Evolutionary conservation across 2,797 vertebrate genomes (phyloP).

Genomic region (Thripadectes ignobilis): DNA sequence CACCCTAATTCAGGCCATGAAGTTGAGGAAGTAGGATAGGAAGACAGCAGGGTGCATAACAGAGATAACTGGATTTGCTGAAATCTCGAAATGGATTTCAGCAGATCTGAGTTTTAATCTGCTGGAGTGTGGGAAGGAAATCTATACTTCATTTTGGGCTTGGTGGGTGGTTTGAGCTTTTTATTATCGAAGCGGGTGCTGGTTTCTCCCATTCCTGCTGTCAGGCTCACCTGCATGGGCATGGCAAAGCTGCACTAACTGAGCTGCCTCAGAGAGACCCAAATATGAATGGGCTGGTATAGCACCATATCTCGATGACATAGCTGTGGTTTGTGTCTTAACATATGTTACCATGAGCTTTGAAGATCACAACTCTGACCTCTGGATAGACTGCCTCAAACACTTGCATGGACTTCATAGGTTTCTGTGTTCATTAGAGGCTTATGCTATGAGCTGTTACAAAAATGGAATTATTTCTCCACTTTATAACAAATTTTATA

Average conservation of each 20-base stretch:
- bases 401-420: not conserved
- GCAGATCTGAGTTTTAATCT: not conserved
- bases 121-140: not conserved
- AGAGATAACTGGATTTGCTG: conserved; percentile 14
- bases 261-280: not conserved
- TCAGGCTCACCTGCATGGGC: not conserved
- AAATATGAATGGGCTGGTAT: not conserved
- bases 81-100: conserved; percentile 19
- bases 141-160: not conserved
- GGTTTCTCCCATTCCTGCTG: not conserved
- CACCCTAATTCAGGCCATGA: not conserved
- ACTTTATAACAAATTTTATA: not conserved
- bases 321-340: not conserved
- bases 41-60: not conserved
- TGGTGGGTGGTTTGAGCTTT: not conserved
- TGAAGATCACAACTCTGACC: not conserved
- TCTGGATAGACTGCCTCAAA: not conserved
- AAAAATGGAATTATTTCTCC: not conserved
- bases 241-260: not conserved
- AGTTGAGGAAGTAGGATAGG: not conserved
- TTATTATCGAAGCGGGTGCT: not conserved
- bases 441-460: not conserved
- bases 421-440: not conserved
- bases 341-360: not conserved
- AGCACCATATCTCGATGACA: not conserved